Evolutionary conservation across 2,888 invertebrate species (phyloP).

Genomic region (Cosmorhoe ocellata): DNA sequence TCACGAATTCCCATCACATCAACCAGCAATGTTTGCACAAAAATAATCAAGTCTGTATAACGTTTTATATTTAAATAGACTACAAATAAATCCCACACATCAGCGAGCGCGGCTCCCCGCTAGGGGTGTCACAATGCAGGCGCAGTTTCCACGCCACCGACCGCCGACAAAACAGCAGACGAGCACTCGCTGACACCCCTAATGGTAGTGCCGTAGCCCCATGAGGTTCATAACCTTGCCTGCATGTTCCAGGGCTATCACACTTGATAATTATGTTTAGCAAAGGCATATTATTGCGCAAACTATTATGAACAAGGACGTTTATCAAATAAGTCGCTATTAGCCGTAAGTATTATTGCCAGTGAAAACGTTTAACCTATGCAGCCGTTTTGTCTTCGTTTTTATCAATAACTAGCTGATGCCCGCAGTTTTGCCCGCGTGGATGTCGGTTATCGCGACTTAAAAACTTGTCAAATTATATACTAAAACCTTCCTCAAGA

Average conservation of each 20-base stretch:
- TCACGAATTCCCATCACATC: not conserved
- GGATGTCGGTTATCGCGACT: too few species aligned
- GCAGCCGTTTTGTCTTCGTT: too few species aligned
- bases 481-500: too few species aligned
- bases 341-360: too few species aligned
- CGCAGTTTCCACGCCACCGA: constrained; percentile 64
- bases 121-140: constrained; percentile 68
- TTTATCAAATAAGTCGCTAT: too few species aligned
- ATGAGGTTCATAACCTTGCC: constrained; percentile 46
- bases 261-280: not conserved
- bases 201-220: constrained; percentile 52
- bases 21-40: constrained; percentile 3
- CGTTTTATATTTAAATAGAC: constrained; percentile 35
- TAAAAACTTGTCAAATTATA: too few species aligned
- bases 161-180: constrained; percentile 61
- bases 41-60: constrained; percentile 6
- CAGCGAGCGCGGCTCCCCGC: constrained; percentile 49
- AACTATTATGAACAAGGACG: too few species aligned
- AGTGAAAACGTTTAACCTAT: too few species aligned
- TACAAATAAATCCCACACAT: constrained; percentile 43
- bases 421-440: too few species aligned
- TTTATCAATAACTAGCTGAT: too few species aligned
- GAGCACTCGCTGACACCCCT: constrained; percentile 64
- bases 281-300: too few species aligned
- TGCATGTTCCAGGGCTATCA: constrained; percentile 42